Percentiles rank a stretch among this genome's conserved stretches.
phyloP scores from a whole-genome alignment of 2,113 vertebrate species.

The Lepisosteus osseus region DNA sequence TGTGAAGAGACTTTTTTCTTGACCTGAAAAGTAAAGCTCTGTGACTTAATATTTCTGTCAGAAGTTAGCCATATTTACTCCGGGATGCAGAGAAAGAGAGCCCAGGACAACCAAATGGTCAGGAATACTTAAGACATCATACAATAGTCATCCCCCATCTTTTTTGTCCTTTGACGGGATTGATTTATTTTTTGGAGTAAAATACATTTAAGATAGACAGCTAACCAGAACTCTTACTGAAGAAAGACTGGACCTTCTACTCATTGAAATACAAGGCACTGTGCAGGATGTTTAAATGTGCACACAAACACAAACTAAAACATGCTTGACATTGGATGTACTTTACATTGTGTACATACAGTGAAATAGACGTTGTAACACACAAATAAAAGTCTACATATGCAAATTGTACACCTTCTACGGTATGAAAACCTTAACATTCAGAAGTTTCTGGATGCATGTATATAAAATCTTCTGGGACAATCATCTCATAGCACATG shows the following conservation, averaged over 20 bases:
- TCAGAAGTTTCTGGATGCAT: not conserved
- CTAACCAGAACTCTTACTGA: constrained; percentile 22
- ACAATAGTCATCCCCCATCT: constrained; percentile 73
- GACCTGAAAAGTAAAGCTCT: constrained; percentile 14
- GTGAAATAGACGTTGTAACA: no score
- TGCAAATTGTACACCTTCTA: no score
- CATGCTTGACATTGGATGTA: not conserved
- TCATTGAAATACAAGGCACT: constrained; percentile 2
- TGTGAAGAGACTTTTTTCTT: no score
- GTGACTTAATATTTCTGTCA: constrained; percentile 32
- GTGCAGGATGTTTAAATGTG: not conserved
- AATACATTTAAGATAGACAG: constrained; percentile 58
- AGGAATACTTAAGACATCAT: constrained; percentile 75
- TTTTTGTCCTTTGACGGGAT: constrained; percentile 65
- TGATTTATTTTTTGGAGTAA: constrained; percentile 71
- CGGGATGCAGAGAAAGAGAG: constrained; percentile 50
- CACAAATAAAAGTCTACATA: no score
- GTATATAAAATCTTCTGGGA: not conserved
- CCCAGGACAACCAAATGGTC: constrained; percentile 69
- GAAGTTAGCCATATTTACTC: constrained; percentile 45
- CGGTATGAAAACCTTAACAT: no score
- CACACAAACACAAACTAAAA: constrained; percentile 9
- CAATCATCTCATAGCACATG: not conserved
- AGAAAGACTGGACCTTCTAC: constrained; percentile 9
- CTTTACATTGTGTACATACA: no score